These are phyloP conservation scores for Uromys caudimaculatus DNA, from an alignment of 2,797 vertebrate species.

Conservation along the genomic window DNA sequence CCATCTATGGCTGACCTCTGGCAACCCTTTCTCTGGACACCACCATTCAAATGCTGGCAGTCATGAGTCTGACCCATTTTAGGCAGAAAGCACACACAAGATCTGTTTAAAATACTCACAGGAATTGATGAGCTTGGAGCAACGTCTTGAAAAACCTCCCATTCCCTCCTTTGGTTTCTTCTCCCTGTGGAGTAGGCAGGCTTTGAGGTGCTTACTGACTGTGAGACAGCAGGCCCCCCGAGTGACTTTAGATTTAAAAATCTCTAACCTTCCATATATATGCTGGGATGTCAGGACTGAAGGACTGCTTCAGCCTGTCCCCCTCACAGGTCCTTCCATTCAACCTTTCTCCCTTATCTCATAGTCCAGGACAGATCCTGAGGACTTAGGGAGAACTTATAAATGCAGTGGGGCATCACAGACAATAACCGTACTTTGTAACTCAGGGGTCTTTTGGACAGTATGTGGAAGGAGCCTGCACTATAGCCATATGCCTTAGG, in stretches of 20 bases:
- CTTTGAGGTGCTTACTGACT: conserved; percentile 12
- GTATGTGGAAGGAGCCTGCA: background rate
- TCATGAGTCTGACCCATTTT: background rate
- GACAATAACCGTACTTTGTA: background rate
- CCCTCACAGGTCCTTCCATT: background rate
- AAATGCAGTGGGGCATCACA: background rate
- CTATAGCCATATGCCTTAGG: background rate
- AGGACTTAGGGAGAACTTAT: background rate
- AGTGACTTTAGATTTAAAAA: background rate
- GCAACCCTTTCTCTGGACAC: background rate
- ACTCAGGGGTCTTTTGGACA: background rate
- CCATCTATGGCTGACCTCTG: background rate
- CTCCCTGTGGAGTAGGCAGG: conserved; percentile 81
- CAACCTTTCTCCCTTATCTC: background rate
- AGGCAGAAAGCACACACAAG: background rate
- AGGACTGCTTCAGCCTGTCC: background rate
- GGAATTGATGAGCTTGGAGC: conserved; percentile 88
- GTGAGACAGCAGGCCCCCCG: background rate
- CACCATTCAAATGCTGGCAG: background rate
- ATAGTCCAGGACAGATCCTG: background rate
- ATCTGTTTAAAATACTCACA: conserved; percentile 84
- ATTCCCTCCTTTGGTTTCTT: conserved; percentile 83
- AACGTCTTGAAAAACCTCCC: conserved; percentile 84
- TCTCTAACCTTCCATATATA: background rate
- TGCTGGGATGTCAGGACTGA: background rate